These are phyloP conservation scores for Drosophila asahinai DNA, from an alignment of 1,140 invertebrate species.

Conservation along the genomic window DNA sequence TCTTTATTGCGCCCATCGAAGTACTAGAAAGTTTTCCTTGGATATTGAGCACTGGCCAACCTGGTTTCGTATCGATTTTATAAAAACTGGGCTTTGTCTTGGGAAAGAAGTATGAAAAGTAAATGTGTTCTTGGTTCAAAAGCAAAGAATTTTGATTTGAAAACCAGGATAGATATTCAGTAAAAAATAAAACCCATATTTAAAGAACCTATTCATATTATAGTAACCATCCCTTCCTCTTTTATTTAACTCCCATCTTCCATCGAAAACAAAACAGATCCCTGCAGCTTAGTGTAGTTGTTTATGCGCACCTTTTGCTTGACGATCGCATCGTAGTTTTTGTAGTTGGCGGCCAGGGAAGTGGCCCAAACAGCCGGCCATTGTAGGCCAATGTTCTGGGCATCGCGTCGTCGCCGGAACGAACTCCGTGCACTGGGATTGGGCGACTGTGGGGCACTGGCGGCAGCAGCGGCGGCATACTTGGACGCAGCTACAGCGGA, in stretches of 20 bases:
- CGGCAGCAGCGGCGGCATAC: constrained; percentile 62
- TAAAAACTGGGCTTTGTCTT: not conserved
- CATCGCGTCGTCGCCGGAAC: constrained; percentile 73
- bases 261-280: not conserved
- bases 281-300: constrained; percentile 50
- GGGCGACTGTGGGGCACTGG: constrained; percentile 55
- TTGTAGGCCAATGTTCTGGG: constrained; percentile 64
- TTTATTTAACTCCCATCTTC: not conserved
- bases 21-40: constrained; percentile 63
- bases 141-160: not conserved
- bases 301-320: constrained; percentile 74
- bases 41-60: constrained; percentile 40
- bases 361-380: constrained; percentile 78
- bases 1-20: constrained; percentile 47
- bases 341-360: constrained; percentile 71
- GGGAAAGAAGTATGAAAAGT: not conserved
- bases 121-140: not conserved
- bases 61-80: not conserved
- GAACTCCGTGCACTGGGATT: constrained; percentile 63
- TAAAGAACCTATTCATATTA: too few species aligned
- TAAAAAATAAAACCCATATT: too few species aligned
- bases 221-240: not conserved
- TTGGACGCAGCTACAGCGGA: constrained; percentile 74
- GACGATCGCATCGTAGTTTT: constrained; percentile 78
- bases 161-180: too few species aligned